Percentiles rank a stretch among this genome's conserved stretches.
phyloP scores from a whole-genome alignment of 1,140 invertebrate species.

The Caenorhabditis briggsae region DNA sequence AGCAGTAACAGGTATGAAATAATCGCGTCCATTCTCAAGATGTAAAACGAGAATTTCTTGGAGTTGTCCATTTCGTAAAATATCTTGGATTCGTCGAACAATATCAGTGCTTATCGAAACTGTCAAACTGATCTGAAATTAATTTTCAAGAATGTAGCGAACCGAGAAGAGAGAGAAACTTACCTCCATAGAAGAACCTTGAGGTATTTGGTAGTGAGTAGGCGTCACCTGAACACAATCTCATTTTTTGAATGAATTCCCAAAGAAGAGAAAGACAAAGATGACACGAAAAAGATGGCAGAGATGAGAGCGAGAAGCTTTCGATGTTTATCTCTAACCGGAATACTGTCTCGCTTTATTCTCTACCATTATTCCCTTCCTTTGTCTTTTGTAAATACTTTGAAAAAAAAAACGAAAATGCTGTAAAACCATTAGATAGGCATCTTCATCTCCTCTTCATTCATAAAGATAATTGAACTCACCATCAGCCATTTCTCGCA shows the following conservation, averaged over 20 bases:
- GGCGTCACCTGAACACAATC: constrained; percentile 61
- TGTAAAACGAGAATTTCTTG: constrained; percentile 72
- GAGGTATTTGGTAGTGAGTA: constrained; percentile 53
- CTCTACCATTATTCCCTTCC: neutral
- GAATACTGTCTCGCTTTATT: constrained; percentile 10
- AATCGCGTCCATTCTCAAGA: constrained; percentile 74
- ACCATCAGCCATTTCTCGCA: constrained; percentile 52
- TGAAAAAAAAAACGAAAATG: neutral
- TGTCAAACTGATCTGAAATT: constrained; percentile 62
- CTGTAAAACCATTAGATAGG: neutral
- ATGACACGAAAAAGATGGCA: neutral
- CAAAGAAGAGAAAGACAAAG: neutral
- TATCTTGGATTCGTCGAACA: constrained; percentile 50
- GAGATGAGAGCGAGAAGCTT: constrained; percentile 1
- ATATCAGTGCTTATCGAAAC: constrained; percentile 63
- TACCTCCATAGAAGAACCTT: constrained; percentile 57
- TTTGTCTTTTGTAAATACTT: neutral
- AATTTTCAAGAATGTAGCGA: neutral
- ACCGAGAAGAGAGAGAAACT: neutral
- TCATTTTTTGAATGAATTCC: neutral
- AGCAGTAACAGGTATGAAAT: constrained; percentile 75
- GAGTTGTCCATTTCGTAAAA: constrained; percentile 58
- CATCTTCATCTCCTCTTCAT: neutral
- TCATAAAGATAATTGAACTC: neutral
- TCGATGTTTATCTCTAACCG: constrained; percentile 21